phyloP scores from a whole-genome alignment of 2,113 vertebrate species.

The Pao palembangensis region DNA sequence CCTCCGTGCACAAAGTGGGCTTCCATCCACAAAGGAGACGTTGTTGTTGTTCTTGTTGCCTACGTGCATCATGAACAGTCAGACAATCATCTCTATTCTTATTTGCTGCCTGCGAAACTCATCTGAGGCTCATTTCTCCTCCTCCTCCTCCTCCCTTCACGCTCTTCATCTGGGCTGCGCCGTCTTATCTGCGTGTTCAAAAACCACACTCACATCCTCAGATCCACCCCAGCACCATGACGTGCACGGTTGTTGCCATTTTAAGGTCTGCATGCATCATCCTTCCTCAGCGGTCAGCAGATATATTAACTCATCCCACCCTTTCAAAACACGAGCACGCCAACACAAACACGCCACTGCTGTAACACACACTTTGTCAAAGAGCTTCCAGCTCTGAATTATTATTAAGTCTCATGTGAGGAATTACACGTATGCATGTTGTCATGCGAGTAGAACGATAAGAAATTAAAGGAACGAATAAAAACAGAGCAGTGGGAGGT shows the following conservation, averaged over 20 bases:
- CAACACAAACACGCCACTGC: slow-evolving; percentile 20
- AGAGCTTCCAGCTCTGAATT: slow-evolving; percentile 24
- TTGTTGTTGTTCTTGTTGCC: neutral
- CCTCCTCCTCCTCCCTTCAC: neutral
- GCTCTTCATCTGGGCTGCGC: neutral
- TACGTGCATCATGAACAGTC: neutral
- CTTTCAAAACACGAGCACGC: slow-evolving; percentile 16
- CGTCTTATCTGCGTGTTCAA: too few species aligned
- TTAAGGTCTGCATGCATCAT: neutral
- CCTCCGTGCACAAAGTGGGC: neutral
- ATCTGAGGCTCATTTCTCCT: too few species aligned
- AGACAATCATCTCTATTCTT: neutral
- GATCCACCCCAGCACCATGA: slow-evolving; percentile 1
- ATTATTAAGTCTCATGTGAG: neutral
- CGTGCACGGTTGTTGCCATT: slow-evolving; percentile 14
- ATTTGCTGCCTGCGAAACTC: too few species aligned
- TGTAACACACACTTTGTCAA: slow-evolving; percentile 30
- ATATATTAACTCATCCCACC: slow-evolving; percentile 17
- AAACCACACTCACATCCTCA: slow-evolving; percentile 2
- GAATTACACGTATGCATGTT: neutral
- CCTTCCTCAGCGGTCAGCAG: slow-evolving; percentile 3
- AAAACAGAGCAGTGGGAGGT: too few species aligned
- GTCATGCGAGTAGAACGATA: neutral
- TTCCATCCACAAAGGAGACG: neutral
- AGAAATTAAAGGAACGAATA: too few species aligned